Conservation (phyloP, 2,113 vertebrate genomes). For the Chionodraco myersi region DNA sequence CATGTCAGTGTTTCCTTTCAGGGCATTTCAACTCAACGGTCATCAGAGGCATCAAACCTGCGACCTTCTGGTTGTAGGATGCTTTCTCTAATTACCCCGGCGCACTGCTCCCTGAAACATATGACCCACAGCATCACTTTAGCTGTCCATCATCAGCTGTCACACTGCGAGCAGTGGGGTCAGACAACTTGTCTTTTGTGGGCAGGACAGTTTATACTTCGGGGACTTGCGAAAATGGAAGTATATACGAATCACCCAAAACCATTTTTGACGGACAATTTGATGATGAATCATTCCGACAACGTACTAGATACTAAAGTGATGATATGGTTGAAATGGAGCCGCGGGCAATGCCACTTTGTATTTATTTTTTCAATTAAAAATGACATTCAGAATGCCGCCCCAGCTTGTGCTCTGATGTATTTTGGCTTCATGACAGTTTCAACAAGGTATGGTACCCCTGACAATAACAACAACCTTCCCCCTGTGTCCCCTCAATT, state of each 20-base stretch:
- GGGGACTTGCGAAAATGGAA: conserved; percentile 36
- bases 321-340: conserved; percentile 36
- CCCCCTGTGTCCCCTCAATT: conserved; percentile 62
- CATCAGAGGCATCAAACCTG: conserved; percentile 38
- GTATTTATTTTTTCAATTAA: conserved; percentile 75
- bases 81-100: conserved; percentile 42
- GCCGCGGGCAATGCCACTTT: conserved; percentile 58
- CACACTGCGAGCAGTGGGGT: conserved; percentile 22
- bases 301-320: conserved; percentile 22
- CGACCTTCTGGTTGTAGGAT: conserved; percentile 25
- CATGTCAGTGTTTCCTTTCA: conserved; percentile 9
- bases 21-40: conserved; percentile 19
- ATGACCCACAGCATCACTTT: conserved; percentile 33
- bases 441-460: conserved; percentile 61
- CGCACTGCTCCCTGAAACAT: not conserved
- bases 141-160: conserved; percentile 44
- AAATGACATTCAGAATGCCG: conserved; percentile 64
- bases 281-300: conserved; percentile 53
- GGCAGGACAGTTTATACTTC: conserved; percentile 32
- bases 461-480: conserved; percentile 67
- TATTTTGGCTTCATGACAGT: conserved; percentile 66
- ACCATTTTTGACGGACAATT: not conserved
- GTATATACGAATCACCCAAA: not conserved
- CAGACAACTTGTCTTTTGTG: conserved; percentile 25
- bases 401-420: conserved; percentile 38